Evolutionary conservation across 2,113 vertebrate species (phyloP).

Genomic region (Dascyllus trimaculatus): DNA sequence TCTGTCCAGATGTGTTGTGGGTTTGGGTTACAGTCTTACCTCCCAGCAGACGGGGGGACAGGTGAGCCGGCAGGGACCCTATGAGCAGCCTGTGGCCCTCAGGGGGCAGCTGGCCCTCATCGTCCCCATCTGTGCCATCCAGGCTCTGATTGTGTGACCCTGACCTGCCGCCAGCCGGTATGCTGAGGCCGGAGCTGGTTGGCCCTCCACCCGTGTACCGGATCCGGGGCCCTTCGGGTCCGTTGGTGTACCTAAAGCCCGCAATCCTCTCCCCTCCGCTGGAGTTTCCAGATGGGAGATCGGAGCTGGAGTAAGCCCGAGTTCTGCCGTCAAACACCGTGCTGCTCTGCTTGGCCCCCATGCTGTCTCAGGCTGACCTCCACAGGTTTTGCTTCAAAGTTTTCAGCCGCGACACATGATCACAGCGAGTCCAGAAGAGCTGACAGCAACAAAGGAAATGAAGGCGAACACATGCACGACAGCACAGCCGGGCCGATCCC

Average conservation of each 20-base stretch:
- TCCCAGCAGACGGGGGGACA: conserved; percentile 94
- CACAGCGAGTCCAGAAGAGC: conserved; percentile 25
- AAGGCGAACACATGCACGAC: conserved; percentile 3
- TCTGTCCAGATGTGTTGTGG: not conserved
- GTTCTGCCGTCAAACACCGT: conserved; percentile 88
- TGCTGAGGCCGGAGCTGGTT: conserved; percentile 82
- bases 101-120: conserved; percentile 72
- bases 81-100: conserved; percentile 91
- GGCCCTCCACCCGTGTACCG: conserved; percentile 78
- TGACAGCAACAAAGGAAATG: conserved; percentile 46
- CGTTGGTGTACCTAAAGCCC: conserved; percentile 80
- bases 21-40: conserved; percentile 82
- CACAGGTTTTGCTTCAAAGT: conserved; percentile 38
- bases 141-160: conserved; percentile 88
- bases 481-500: conserved; percentile 21
- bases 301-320: conserved; percentile 93
- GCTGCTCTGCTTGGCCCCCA: conserved; percentile 92
- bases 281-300: conserved; percentile 85
- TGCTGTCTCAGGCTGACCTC: conserved; percentile 59
- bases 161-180: conserved; percentile 85
- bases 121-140: conserved; percentile 82
- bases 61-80: conserved; percentile 93
- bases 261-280: conserved; percentile 78
- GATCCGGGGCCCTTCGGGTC: conserved; percentile 77
- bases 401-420: conserved; percentile 64